A percentile compares a stretch with the other conserved stretches of the same genome.
Evolutionary conservation across 2,113 vertebrate genomes (phyloP).

Genomic region (Campylomormyrus tamandua): DNA sequence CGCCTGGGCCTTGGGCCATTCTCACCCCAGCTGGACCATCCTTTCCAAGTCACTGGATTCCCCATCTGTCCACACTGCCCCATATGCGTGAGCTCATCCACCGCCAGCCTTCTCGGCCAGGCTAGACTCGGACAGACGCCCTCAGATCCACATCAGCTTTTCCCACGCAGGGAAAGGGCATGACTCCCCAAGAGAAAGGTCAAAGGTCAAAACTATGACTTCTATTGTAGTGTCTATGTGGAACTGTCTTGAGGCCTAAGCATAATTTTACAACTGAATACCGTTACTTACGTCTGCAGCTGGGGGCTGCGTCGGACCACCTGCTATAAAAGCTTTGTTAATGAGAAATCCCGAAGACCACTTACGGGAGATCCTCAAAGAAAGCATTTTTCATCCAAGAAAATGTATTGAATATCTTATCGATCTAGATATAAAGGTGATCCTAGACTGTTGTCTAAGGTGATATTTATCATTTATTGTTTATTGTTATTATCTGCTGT

Average conservation of each 20-base stretch:
- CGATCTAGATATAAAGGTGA: neutral
- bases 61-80: neutral
- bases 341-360: neutral
- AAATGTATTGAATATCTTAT: neutral
- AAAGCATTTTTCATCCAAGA: neutral
- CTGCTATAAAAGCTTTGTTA: neutral
- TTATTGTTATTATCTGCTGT: neutral
- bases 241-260: neutral
- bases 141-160: neutral
- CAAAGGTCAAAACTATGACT: neutral
- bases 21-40: constrained; percentile 1
- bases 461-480: neutral
- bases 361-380: neutral
- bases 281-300: neutral
- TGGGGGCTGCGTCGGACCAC: neutral
- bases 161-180: neutral
- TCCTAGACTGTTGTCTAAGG: neutral
- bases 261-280: neutral
- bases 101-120: neutral
- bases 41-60: constrained; percentile 17
- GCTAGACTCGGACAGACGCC: neutral
- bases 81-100: neutral
- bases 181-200: neutral
- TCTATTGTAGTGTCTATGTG: neutral
- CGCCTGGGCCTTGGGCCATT: neutral